Base-by-base conservation (phyloP, 2,888 invertebrate species). In the Heliconius aoede region DNA sequence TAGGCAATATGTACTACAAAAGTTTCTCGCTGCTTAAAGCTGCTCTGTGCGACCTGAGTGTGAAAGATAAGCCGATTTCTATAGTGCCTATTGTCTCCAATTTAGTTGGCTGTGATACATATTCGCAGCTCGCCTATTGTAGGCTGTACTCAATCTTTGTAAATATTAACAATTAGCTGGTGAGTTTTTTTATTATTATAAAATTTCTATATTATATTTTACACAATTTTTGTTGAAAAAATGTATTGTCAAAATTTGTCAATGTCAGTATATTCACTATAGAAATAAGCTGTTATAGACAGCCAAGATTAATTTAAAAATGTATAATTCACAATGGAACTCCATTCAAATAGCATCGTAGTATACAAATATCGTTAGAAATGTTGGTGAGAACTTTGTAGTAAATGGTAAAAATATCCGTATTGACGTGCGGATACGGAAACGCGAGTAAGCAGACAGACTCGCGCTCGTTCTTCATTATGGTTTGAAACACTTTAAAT, bases 31-130 rank as follows among this genome's bases (percentile, higher is more conserved):
- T 74, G 78, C 65, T 65, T 77, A 74, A 77, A 73, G 74, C 73
- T 76, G 71, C 77, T 71, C 68, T 71, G 73, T 79, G 80, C 77
- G 77, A 74, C 77, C 81, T 90, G 90, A 79, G 83, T 84, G 83
- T 82, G 84, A 82, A 81, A 86, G 91, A 91, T 91, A 90, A 91
- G 87, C 87, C 84, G 81, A 84, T 85, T 87, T 84, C 83, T 71
- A 86, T 85, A 83, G 76, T 81, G 80, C 82, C 82, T 84, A 88
- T 89, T 90, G 89, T 88, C 86, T 87, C 76, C 85, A 87, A 85
- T 87, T 85, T 84, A 83, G 85, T 82, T 84, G 83, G 72, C 85
- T 86, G 86, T 87, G 86, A 86, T 81, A 85, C 80, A 84, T 61
- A 79, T 78, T 68, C 61, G 40, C 68, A 30, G 28, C 30, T 68